Base-by-base conservation (phyloP, 2,888 invertebrate genomes). In the Diachrysia chrysitis region DNA sequence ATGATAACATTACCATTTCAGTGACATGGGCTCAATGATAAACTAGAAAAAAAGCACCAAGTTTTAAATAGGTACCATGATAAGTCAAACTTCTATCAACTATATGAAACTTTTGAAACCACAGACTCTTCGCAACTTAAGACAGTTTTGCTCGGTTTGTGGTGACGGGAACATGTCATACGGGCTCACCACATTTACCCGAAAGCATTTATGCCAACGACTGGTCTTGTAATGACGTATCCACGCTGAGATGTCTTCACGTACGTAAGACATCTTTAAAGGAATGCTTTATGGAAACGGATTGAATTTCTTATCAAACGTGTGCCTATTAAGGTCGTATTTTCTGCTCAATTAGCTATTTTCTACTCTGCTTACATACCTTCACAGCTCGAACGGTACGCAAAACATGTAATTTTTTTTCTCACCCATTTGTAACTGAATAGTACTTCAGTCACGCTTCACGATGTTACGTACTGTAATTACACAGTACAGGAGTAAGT, bases 331-430 rank as follows among this genome's bases (percentile, higher is more conserved):
- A 42, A n/a, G n/a, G 42, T 16, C 42, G 16, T 42, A 42, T 42
- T 42, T 42, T 42, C 42, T 42, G n/a, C 42, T n/a, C 42, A 42
- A 42, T 42, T n/a, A 42, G 42, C n/a, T n/a, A 42, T n/a, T 42
- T 42, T 6, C 5, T 42, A n/a, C 42, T 7, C 2, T 2, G 16
- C n/a, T 16, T 4, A 42, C 16, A 42, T 42, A 42, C 42, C 42
- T 42, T 42, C 42, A 42, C 42, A 42, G n/a, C 42, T n/a, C 16
- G n/a, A 42, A 42, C 5, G n/a, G 16, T 16, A 42, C 42, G 7
- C 42, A n/a, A 1, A 42, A 42, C 42, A n/a, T 42, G n/a, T 42
- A 42, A 42, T 42, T 42, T 42, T 42, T 16, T n/a, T 7, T 42
- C n/a, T 42, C 16, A 16, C 42, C 1, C 10, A 10, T 32, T 32